These are phyloP conservation scores for Drosophila formosana DNA, from an alignment of 2,888 invertebrate species.

Conservation along the genomic window DNA sequence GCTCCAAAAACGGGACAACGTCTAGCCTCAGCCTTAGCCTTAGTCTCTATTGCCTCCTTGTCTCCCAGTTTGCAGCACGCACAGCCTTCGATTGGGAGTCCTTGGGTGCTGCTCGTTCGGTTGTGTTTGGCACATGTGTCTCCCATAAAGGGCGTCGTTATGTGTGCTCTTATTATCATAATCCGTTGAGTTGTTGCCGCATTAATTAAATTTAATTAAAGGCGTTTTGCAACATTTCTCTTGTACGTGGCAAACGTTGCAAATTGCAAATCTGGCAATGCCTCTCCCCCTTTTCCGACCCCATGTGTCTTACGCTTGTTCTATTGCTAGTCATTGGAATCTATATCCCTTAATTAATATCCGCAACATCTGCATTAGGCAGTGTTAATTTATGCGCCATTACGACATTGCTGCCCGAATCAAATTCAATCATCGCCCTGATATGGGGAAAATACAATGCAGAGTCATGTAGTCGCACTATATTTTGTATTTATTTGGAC, in stretches of 20 bases:
- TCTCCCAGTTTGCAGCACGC: neutral
- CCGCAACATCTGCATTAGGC: slow-evolving; percentile 47
- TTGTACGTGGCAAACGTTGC: slow-evolving; percentile 71
- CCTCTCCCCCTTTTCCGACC: neutral
- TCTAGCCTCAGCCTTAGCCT: slow-evolving; percentile 53
- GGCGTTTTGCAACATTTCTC: slow-evolving; percentile 74
- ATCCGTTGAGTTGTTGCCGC: slow-evolving; percentile 79
- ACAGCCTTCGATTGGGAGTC: slow-evolving; percentile 21
- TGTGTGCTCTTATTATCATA: slow-evolving; percentile 81
- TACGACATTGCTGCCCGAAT: slow-evolving; percentile 13
- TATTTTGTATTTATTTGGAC: neutral
- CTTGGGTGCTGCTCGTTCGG: slow-evolving; percentile 7
- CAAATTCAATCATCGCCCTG: slow-evolving; percentile 4
- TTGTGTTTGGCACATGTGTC: slow-evolving; percentile 63
- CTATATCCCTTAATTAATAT: slow-evolving; percentile 78
- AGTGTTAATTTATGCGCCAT: slow-evolving; percentile 49
- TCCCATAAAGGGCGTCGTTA: slow-evolving; percentile 74
- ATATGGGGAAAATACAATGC: neutral
- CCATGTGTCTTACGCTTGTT: neutral
- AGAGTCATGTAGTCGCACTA: neutral
- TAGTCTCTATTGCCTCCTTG: slow-evolving; percentile 1
- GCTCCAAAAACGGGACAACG: slow-evolving; percentile 58
- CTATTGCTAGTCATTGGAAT: slow-evolving; percentile 41
- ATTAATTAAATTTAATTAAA: slow-evolving; percentile 85
- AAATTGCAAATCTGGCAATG: slow-evolving; percentile 53